Percentiles rank a stretch among this genome's conserved stretches.
phyloP scores from a whole-genome alignment of 1,140 invertebrate genomes.

The Anadara kagoshimensis region DNA sequence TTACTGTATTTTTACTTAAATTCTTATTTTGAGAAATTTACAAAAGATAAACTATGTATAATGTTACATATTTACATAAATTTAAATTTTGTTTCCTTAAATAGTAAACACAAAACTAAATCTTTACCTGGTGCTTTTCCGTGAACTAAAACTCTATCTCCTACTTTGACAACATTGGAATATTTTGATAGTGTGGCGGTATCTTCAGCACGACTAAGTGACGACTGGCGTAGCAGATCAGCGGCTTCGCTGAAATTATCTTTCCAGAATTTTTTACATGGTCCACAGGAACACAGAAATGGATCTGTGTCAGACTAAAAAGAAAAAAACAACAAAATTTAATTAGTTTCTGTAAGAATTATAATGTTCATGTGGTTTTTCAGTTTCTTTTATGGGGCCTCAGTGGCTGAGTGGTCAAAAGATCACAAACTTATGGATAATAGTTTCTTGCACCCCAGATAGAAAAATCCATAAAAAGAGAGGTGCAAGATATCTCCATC shows the following conservation, averaged over 20 bases:
- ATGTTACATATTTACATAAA: background rate
- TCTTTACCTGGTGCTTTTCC: slow-evolving; percentile 49
- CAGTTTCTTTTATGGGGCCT: too few relatives aligned
- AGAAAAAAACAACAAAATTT: slow-evolving; percentile 11
- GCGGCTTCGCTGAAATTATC: slow-evolving; percentile 52
- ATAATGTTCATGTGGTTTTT: background rate
- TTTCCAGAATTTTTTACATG: slow-evolving; percentile 64
- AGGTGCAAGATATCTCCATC: too few relatives aligned
- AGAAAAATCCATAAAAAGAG: too few relatives aligned
- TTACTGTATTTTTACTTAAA: too few relatives aligned
- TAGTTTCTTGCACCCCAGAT: too few relatives aligned
- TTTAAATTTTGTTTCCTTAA: background rate
- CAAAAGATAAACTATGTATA: too few relatives aligned
- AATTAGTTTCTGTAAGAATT: background rate
- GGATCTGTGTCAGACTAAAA: slow-evolving; percentile 59
- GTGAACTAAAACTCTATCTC: slow-evolving; percentile 56
- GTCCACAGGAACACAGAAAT: slow-evolving; percentile 64
- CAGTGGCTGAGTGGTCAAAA: too few relatives aligned
- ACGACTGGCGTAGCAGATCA: slow-evolving; percentile 42
- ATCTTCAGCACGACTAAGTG: slow-evolving; percentile 44
- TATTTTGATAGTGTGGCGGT: slow-evolving; percentile 46
- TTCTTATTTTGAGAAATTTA: too few relatives aligned
- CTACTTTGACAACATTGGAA: slow-evolving; percentile 50
- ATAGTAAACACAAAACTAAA: background rate
- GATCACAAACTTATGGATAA: too few relatives aligned